Percentiles rank a stretch among this genome's conserved stretches.
Conservation (phyloP, 2,888 invertebrate genomes). For the Oscheius sp. region DNA sequence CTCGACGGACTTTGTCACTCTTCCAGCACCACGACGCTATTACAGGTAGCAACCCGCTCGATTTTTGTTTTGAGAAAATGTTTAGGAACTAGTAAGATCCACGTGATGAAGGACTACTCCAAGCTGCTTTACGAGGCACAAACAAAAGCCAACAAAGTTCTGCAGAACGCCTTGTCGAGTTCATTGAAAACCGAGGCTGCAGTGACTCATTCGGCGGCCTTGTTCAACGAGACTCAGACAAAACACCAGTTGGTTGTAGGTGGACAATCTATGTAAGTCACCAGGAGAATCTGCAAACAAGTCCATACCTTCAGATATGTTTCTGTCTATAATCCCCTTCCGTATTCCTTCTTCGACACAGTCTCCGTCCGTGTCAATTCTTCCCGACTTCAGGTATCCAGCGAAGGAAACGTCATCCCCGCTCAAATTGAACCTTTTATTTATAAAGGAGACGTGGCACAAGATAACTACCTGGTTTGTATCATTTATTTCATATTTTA, state of each 20-base stretch:
- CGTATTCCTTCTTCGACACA: conserved; percentile 40
- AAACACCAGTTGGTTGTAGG: conserved; percentile 7
- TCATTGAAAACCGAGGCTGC: background rate
- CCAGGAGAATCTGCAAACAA: too few species aligned
- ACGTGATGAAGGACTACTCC: conserved; percentile 88
- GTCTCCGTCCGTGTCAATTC: conserved; percentile 40
- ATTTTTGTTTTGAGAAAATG: background rate
- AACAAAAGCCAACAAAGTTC: conserved; percentile 22
- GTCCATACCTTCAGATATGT: conserved; percentile 28
- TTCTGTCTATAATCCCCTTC: conserved; percentile 44
- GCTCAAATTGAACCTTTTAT: conserved; percentile 58
- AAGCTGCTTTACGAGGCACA: conserved; percentile 46
- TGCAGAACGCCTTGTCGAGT: conserved; percentile 32
- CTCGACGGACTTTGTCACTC: conserved; percentile 83
- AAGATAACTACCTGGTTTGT: conserved; percentile 39
- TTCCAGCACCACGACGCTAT: conserved; percentile 99
- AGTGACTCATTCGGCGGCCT: conserved; percentile 21
- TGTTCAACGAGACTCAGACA: conserved; percentile 29
- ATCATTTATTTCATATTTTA: background rate
- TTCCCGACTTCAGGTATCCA: conserved; percentile 6
- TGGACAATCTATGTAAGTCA: conserved; percentile 7
- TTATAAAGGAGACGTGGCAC: conserved; percentile 39
- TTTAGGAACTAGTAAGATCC: conserved; percentile 90
- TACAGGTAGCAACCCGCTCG: conserved; percentile 79
- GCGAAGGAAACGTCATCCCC: conserved; percentile 38